Base-by-base conservation (phyloP, 2,113 vertebrate species). In the Neodontobutis hainanensis region DNA sequence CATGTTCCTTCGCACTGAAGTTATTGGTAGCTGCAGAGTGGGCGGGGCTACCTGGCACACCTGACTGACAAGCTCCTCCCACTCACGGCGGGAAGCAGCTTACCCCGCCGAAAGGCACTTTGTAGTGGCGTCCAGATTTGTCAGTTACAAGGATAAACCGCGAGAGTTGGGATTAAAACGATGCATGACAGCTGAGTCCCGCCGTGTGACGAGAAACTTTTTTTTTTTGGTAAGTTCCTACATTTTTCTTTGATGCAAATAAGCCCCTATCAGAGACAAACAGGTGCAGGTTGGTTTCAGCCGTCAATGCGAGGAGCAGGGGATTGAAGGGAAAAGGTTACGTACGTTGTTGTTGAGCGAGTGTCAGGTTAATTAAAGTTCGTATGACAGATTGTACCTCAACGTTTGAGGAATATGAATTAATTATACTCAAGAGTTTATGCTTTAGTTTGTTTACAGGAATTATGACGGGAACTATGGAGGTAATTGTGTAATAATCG, bases 11-110 rank as follows among this genome's bases (percentile, higher is more conserved):
- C 19, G 19, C 19, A 27, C 19, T 27, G 19, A 27, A 27, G 19
- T 27, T 27, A 27, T 3, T 27, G 19, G 19, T 3, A 27, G 3
- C 27, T 6, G 15, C 12, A 0, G 10, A 14, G 53, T 35, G 61
- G 80, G 73, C 49, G 69, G 38, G 68, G 2, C 8, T 8, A 52
- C 5, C 0, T 42, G 0, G 65, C 68, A 59, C 83, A 85, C 87
- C 83, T 87, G 81, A 70, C 44, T 49, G 6, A 0, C 38, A 19
- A 47, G 8, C 75, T 10, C 67, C 75, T 32, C 82, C 83, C 79
- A 14, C 11, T 0, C 47, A 43, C 4, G 61, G 47, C 44, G 48
- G 47, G 61, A 42, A 36, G 36, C 15, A n/a, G 4, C 4, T 10
- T 44, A 4, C 11, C 0, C 0, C 12, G 10, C 55, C 5, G 6